phyloP scores from a whole-genome alignment of 2,888 invertebrate genomes.

The Cephalotes varians region DNA sequence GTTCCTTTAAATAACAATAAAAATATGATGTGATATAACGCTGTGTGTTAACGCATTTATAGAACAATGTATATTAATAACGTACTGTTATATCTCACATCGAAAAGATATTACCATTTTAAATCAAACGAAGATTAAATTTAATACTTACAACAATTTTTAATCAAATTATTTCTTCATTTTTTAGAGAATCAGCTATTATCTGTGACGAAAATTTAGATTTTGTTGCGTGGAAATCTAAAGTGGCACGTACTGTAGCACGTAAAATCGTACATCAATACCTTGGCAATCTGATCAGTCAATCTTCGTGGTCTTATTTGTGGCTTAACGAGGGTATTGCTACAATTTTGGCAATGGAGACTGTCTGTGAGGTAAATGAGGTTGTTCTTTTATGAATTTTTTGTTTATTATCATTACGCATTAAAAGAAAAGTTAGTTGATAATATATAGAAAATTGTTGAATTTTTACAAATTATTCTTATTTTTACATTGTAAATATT shows the following conservation, averaged over 20 bases:
- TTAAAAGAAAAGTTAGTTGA: not conserved
- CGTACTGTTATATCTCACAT: too few species aligned
- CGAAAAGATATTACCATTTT: too few species aligned
- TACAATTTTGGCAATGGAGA: not conserved
- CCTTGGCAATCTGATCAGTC: not conserved
- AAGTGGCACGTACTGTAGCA: not conserved
- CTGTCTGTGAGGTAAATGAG: not conserved
- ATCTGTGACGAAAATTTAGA: not conserved
- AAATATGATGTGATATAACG: too few species aligned
- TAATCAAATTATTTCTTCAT: not conserved
- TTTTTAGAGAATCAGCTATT: not conserved
- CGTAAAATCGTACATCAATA: slow-evolving; percentile 1
- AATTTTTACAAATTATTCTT: too few species aligned
- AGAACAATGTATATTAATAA: too few species aligned
- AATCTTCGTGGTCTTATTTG: not conserved
- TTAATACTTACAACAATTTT: not conserved
- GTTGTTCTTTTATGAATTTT: not conserved
- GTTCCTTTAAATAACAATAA: too few species aligned
- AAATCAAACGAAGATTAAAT: too few species aligned
- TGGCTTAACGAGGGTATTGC: slow-evolving; percentile 25
- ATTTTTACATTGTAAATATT: too few species aligned
- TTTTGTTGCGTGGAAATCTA: not conserved
- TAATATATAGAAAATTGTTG: not conserved
- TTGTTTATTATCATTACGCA: not conserved
- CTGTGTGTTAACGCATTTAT: too few species aligned